Evolutionary conservation across 2,113 vertebrate species (phyloP), one percentile per base, ranked within the genome.

Genomic region (Lagopus muta): DNA sequence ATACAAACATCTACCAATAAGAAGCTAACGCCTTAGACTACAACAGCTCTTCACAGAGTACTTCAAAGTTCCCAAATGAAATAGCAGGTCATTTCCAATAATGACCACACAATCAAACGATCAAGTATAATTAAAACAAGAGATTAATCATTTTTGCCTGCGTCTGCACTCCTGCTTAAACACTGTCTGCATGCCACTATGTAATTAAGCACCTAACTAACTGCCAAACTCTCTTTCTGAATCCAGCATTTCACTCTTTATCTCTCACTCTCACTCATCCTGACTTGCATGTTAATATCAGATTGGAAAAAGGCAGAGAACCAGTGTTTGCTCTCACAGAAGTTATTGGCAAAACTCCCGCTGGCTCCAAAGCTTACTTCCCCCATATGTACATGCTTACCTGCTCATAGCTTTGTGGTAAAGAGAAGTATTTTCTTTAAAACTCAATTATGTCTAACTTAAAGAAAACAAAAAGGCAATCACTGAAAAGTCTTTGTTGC

Each of bases 241-340:
- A 88, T 77, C 93, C 90, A 94, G 87, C 58, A 34, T 91, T 79
- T 93, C 45, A 81, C 60, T 85, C 79, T 94, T 93, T 86, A 71
- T 74, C 50, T 88, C 34, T 88, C 60, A 5, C 62, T 79, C 55
- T 78, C 67, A 92, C 24, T 28, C 65, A 89, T 81, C 95, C 95
- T 98, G 96, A 97, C 96, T 93, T 92, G 96, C 95, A 97, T 98
- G 87, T 95, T 97, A 98, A 97, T 96, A 79, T 94, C 69, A 65
- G 61, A 50, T 30, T 36, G 65, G 36, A 87, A 96, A 87, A 75
- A 48, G 70, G 45, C 45, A 90, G 70, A 90, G 70, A 94, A 89
- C 22, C 62, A 93, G 76, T 43, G 12, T 65, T 42, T 83, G 62
- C 47, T 74, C 48, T 67, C 67, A 70, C 65, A 82, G 73, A 92